Evolutionary conservation across 2,113 vertebrate genomes (phyloP), one percentile per base, ranked within the genome.

Genomic region (Corvus cornix): DNA sequence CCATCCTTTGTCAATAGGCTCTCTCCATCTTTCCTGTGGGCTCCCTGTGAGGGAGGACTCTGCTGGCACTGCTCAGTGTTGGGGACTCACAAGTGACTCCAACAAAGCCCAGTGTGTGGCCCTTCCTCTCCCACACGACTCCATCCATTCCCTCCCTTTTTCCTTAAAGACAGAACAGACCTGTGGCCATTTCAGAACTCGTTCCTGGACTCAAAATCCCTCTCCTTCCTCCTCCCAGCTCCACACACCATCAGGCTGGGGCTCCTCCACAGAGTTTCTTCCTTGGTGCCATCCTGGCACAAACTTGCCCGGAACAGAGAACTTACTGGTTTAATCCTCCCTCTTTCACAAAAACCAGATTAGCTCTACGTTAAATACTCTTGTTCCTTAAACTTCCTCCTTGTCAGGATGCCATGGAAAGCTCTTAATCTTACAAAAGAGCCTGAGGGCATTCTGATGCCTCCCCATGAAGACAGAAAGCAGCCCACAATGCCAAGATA

Each of bases 391-490:
- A 89, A 97, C 97, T 97, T 97, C 93, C 89, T 97, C 97, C 97
- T 97, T 97, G 97, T 97, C 97, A 96, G 93, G 77, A 93, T 97
- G 98, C 97, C 94, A 94, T 88, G 93, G 85, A 97, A 98, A 98
- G 97, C 97, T 97, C 96, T 98, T 97, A 97, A 98, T 98, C 98
- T 97, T 31, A 74, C 96, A 91, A 95, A 89, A 97, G 95, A 97
- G 96, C 92, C 82, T 39, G 96, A 97, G 97, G 97, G 90, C 84
- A 84, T 89, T 93, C 49, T 92, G 93, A 94, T 97, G 94, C 87
- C 93, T 96, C 81, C 58, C 63, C 75, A 72, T 44, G 95, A 96
- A 97, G 89, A 78, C 24, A 81, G 79, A 77, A 90, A 69, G 60
- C 51, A 83, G 78, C 37, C 55, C 63, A 52, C 67, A 66, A 31